phyloP scores from a whole-genome alignment of 2,888 invertebrate genomes.

The Prenolepis imparis region DNA sequence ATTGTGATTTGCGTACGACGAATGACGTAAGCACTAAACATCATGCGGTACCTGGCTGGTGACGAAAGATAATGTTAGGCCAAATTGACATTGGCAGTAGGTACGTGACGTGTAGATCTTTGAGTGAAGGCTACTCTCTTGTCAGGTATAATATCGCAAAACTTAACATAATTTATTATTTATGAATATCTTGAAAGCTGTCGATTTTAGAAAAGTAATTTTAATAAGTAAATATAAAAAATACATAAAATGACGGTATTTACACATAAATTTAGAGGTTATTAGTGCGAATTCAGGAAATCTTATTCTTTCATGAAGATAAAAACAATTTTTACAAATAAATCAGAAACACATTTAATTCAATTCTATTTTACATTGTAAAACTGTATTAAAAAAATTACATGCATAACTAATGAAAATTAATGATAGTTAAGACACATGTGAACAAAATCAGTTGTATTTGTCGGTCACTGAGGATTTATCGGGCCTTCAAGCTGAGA shows the following conservation, averaged over 20 bases:
- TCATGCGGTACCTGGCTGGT: constrained; percentile 6
- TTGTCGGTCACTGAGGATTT: constrained; percentile 47
- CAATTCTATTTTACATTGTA: not conserved
- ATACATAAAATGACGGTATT: not conserved
- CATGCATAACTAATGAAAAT: not conserved
- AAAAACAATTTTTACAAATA: not conserved
- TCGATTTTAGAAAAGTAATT: not conserved
- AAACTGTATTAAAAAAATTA: constrained; percentile 13
- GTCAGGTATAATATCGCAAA: constrained; percentile 1
- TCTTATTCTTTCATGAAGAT: not conserved
- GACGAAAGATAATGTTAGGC: constrained; percentile 54
- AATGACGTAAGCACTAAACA: not conserved
- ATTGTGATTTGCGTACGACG: constrained; percentile 6
- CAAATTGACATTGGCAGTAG: constrained; percentile 71
- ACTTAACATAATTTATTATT: constrained; percentile 4
- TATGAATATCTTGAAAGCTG: not conserved
- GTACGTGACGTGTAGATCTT: constrained; percentile 59
- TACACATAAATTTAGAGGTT: not conserved
- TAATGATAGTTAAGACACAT: not conserved
- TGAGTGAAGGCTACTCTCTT: constrained; percentile 61
- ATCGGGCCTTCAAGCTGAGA: constrained; percentile 30
- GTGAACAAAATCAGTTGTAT: constrained; percentile 12
- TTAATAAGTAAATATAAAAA: not conserved
- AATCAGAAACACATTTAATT: not conserved
- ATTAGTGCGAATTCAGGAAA: not conserved